Evolutionary conservation across 2,888 invertebrate species (phyloP).

Genomic region (Hedya salicella): DNA sequence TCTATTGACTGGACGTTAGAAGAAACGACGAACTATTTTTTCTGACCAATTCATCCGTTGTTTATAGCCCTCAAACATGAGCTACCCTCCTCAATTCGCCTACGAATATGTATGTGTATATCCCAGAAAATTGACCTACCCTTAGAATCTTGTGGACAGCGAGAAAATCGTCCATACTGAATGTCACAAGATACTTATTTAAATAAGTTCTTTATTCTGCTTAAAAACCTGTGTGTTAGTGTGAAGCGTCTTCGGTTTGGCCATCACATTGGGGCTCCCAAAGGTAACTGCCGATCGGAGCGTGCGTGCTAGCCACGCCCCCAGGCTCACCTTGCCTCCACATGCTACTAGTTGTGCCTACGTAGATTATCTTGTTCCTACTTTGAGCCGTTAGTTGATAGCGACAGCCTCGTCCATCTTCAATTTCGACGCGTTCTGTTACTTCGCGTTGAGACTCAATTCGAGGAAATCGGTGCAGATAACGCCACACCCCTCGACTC

Average conservation of each 20-base stretch:
- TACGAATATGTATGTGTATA: too few species aligned
- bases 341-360: too few species aligned
- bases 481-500: too few species aligned
- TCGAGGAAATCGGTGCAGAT: too few species aligned
- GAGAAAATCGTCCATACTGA: slow-evolving; percentile 95
- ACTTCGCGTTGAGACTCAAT: slow-evolving; percentile 92
- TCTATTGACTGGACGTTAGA: too few species aligned
- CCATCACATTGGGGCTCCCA: slow-evolving; percentile 93
- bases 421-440: slow-evolving; percentile 92
- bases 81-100: too few species aligned
- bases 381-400: slow-evolving; percentile 92
- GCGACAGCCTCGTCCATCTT: slow-evolving; percentile 96
- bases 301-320: background rate
- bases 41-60: too few species aligned
- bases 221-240: slow-evolving; percentile 92
- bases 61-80: too few species aligned
- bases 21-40: too few species aligned
- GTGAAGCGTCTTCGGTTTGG: slow-evolving; percentile 90
- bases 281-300: too few species aligned
- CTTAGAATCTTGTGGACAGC: slow-evolving; percentile 93
- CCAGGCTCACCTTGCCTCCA: background rate
- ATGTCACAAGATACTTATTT: slow-evolving; percentile 91
- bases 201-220: too few species aligned
- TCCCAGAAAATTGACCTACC: slow-evolving; percentile 62
- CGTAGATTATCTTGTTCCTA: slow-evolving; percentile 51